Conservation (phyloP, 2,113 vertebrate species). For the Hiodon tergisus region DNA sequence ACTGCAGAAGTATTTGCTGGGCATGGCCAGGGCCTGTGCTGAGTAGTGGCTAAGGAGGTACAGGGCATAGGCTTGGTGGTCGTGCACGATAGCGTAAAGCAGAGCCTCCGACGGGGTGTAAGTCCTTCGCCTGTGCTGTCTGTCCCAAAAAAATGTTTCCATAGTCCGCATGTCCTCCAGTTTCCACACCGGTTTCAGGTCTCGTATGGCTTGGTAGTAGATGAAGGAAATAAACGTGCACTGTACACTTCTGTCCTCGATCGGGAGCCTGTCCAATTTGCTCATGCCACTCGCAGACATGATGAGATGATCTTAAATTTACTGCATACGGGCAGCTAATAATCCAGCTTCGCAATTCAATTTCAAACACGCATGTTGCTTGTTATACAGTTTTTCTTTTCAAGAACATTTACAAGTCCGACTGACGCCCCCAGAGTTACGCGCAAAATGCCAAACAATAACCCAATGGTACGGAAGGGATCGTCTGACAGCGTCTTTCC, state of each 20-base stretch:
- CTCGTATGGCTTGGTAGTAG: conserved; percentile 81
- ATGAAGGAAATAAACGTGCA: conserved; percentile 69
- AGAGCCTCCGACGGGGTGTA: conserved; percentile 80
- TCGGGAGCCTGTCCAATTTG: conserved; percentile 50
- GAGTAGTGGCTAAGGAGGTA: conserved; percentile 70
- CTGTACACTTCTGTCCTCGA: conserved; percentile 57
- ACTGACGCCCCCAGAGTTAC: too few species aligned
- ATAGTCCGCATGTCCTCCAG: conserved; percentile 84
- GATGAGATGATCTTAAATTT: neutral
- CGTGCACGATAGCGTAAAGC: conserved; percentile 82
- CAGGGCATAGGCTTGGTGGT: conserved; percentile 75
- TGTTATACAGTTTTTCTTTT: too few species aligned
- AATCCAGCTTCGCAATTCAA: too few species aligned
- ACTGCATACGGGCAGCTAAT: too few species aligned
- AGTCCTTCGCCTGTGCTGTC: conserved; percentile 57
- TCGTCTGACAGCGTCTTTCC: neutral
- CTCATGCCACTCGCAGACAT: conserved; percentile 18
- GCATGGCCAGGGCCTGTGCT: conserved; percentile 70
- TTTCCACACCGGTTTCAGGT: conserved; percentile 82
- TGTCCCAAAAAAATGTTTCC: conserved; percentile 76
- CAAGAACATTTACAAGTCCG: neutral
- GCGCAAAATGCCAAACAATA: neutral
- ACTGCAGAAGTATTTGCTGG: conserved; percentile 75
- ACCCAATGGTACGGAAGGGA: neutral
- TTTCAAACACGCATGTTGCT: too few species aligned